Evolutionary conservation across 2,797 vertebrate genomes (phyloP).

Genomic region (Takifugu ocellatus): DNA sequence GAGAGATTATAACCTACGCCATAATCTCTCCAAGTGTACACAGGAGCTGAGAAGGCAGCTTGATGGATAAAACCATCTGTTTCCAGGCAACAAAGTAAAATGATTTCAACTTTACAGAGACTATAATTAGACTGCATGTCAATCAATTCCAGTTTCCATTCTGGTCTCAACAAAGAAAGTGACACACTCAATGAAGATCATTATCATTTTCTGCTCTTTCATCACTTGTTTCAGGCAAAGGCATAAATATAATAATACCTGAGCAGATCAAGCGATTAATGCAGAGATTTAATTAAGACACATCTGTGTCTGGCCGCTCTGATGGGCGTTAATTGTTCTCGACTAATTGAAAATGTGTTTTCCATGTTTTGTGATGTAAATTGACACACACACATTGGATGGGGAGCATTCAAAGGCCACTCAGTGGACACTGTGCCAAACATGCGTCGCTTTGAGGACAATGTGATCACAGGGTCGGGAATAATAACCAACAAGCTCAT

Average conservation of each 20-base stretch:
- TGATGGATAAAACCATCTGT: constrained; percentile 20
- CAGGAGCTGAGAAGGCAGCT: too few relatives aligned
- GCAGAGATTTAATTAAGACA: constrained; percentile 5
- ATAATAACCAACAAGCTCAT: constrained; percentile 22
- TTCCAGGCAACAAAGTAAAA: constrained; percentile 50
- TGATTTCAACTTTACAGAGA: constrained; percentile 29
- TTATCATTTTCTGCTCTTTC: constrained; percentile 25
- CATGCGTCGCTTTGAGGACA: constrained; percentile 36
- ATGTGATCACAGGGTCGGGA: constrained; percentile 25
- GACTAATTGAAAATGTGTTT: too few relatives aligned
- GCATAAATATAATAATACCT: constrained; percentile 9
- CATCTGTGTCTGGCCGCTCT: too few relatives aligned
- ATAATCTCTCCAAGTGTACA: constrained; percentile 17
- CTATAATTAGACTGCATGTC: constrained; percentile 45
- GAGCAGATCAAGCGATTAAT: constrained; percentile 8
- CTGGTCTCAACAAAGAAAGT: constrained; percentile 34
- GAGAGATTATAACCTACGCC: background rate
- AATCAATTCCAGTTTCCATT: constrained; percentile 37
- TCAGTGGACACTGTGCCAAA: constrained; percentile 27
- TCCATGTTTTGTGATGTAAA: too few relatives aligned
- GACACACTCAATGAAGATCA: constrained; percentile 29
- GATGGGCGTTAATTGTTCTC: too few relatives aligned
- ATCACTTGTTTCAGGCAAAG: constrained; percentile 9
- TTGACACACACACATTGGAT: background rate
- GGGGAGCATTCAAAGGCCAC: constrained; percentile 28